Base-by-base conservation (phyloP, 2,888 invertebrate species). In the Drosophila ochracea region DNA sequence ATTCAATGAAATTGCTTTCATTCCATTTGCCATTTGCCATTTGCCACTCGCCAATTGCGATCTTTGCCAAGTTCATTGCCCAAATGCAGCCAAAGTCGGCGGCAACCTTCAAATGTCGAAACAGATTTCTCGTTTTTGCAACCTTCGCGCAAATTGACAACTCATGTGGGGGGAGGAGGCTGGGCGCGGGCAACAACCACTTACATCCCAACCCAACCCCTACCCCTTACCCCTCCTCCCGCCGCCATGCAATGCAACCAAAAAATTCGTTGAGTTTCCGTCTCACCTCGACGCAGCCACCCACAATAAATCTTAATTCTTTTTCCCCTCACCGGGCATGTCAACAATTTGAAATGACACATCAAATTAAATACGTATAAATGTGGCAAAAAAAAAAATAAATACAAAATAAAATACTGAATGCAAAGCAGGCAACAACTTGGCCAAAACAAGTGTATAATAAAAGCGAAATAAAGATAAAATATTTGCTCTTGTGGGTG, bases 271-370 rank as follows among this genome's bases (percentile, higher is more conserved):
- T 62, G 49, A 33, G 21, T 35, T 75, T 39, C 61, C 62, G 52
- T 35, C 68, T 60, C 54, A 33, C 21, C 47, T 31, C 90, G 47
- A 49, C 72, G 75, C 83, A 82, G 76, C 83, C 84, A 87, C 79
- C 91, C 82, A 78, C 88, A 81, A 91, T 91, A 87, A 89, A 85
- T 85, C 91, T 85, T 78, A 78, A 81, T 74, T 89, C 71, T 70
- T 64, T 60, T 61, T 49, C 37, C 25, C 39, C 53, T 19, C 50
- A 35, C 37, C 49, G 21, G 59, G 52, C 71, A 67, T 73, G 78
- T 74, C 84, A 73, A 69, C 84, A 74, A 81, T 77, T 77, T 72
- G 47, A 83, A 80, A 78, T 84, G 88, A 85, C 85, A 88, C 88
- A 85, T 84, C 85, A 84, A 82, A 82, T 86, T 82, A 87, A 83